Evolutionary conservation across 2,797 vertebrate species (phyloP), one percentile per base, ranked within the genome.

Genomic region (Leptoclinus maculatus): DNA sequence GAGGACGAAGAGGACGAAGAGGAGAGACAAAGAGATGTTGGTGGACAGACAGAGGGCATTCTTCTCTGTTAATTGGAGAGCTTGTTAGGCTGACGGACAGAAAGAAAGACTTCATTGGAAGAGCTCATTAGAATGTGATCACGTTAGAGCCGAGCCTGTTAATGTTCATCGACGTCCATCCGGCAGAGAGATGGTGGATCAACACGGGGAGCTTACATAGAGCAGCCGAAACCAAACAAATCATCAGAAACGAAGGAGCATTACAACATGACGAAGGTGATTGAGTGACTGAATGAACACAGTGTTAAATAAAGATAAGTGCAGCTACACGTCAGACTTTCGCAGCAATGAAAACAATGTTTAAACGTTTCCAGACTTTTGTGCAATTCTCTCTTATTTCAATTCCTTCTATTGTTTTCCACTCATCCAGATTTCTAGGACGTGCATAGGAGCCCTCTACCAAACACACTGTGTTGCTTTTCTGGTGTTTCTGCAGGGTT

Each of bases 11-110:
- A 32, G 16, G 74, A 75, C 3, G 27, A 51, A 71, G 43, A 71
- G 51, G 25, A 60, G 78, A 74, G 45, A 89, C 78, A 87, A 82
- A 82, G 66, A 70, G 69, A 78, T 57, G 56, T 60, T 12, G 34
- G 76, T 32, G 60, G 65, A 73, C 32, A 79, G 78, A 89, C 76
- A 80, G 82, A 32, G 66, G 45, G 59, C 81, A 83, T 90, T 90
- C 73, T 85, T 83, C 66, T 71, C 34, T 36, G 76, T 78, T 92
- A 89, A 94, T 88, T 89, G 88, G 80, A 87, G 68, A 83, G 77
- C 91, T 92, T 27, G 23, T 93, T 94, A 94, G 80, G 82, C 78
- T 65, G 80, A 76, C 2, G 53, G 87, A 71, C 76, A 83, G 77
- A 88, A 68, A 87, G 80, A 89, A 88, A 83, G 84, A 74, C 84